These are phyloP conservation scores for Phaenicophaeus curvirostris DNA, from an alignment of 2,797 vertebrate genomes.

Conservation along the genomic window DNA sequence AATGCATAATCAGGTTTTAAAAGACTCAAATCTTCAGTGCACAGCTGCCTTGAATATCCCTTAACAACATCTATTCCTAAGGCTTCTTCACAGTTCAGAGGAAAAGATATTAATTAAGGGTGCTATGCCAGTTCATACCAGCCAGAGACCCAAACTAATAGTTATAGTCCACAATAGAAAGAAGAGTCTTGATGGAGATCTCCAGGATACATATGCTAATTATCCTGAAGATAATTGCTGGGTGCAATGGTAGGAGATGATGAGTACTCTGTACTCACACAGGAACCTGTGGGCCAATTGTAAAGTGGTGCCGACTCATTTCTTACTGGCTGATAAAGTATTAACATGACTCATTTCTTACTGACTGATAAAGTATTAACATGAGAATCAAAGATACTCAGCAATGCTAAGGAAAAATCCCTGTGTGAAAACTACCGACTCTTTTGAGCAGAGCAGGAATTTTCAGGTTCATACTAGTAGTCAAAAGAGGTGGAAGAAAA, in stretches of 20 bases:
- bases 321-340: background rate
- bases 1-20: conserved; percentile 29
- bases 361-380: background rate
- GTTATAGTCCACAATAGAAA: conserved; percentile 39
- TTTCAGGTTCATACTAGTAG: background rate
- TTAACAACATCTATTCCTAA: conserved; percentile 44
- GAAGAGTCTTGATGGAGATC: conserved; percentile 14
- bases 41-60: conserved; percentile 27
- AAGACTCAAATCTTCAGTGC: background rate
- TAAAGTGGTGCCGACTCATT: background rate
- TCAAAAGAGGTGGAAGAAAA: background rate
- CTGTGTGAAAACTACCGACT: background rate
- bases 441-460: background rate
- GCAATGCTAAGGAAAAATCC: background rate
- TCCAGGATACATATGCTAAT: conserved; percentile 24
- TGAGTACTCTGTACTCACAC: background rate
- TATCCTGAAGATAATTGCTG: conserved; percentile 27
- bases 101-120: conserved; percentile 42
- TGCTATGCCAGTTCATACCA: background rate
- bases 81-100: background rate
- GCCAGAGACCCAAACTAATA: conserved; percentile 13
- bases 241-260: conserved; percentile 5
- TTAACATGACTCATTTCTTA: background rate
- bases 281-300: background rate
- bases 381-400: background rate